phyloP scores from a whole-genome alignment of 2,113 vertebrate genomes.

The Prinia subflava region DNA sequence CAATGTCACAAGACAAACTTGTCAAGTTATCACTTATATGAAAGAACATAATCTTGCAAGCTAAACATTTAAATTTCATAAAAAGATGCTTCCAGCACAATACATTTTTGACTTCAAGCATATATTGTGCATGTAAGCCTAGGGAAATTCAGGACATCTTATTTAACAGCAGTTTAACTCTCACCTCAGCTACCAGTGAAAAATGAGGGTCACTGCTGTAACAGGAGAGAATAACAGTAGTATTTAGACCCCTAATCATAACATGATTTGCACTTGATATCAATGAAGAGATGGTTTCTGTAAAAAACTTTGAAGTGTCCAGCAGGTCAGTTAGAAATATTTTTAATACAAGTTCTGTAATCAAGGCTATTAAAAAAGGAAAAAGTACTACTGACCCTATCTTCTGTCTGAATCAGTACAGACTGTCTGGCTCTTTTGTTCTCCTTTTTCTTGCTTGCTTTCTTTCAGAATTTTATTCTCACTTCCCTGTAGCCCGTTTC shows the following conservation, averaged over 20 bases:
- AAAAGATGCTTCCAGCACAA: background rate
- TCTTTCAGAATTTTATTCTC: conserved; percentile 13
- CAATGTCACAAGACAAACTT: background rate
- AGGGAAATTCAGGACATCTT: background rate
- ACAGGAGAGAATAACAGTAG: background rate
- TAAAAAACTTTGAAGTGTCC: background rate
- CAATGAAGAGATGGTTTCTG: background rate
- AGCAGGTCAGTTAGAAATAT: background rate
- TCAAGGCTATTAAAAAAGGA: background rate
- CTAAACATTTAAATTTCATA: background rate
- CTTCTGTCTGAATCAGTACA: conserved; percentile 22
- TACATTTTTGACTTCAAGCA: background rate
- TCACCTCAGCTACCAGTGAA: background rate
- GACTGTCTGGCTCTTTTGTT: conserved; percentile 15
- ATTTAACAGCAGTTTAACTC: background rate
- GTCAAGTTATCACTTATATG: background rate
- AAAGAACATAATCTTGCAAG: background rate
- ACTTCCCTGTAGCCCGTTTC: conserved; percentile 46
- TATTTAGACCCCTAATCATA: background rate
- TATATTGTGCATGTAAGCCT: background rate
- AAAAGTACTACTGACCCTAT: background rate
- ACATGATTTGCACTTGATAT: background rate
- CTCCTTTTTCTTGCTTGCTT: conserved; percentile 7
- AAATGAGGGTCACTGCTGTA: background rate
- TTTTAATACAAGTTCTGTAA: background rate